Evolutionary conservation across 2,888 invertebrate species (phyloP), one percentile per base, ranked within the genome.

Genomic region (Elysia crispata): DNA sequence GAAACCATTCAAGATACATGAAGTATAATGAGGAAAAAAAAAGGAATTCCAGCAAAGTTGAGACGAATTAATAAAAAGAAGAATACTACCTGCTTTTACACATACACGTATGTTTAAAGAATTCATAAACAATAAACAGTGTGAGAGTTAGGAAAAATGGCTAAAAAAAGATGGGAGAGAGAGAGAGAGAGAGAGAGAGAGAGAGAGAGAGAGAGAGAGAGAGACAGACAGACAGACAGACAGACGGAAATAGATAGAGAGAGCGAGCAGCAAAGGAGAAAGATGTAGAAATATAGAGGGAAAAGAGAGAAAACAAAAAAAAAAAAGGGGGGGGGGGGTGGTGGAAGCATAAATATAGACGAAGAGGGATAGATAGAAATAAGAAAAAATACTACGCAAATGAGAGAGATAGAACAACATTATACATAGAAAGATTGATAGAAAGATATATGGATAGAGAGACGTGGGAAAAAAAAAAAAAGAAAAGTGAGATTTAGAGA

Each of bases 151-250:
- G n/a, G n/a, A n/a, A n/a, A n/a, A n/a, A n/a, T n/a, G n/a, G n/a
- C n/a, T n/a, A n/a, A n/a, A n/a, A n/a, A n/a, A n/a, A n/a, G n/a
- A n/a, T n/a, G 69, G 31, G 69, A 69, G 69, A 69, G 69, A 69
- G 69, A 69, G 69, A 69, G 69, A 69, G 69, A 69, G 69, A 69
- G 69, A 69, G 69, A 69, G 69, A 31, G 31, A 69, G 69, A 69
- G 13, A 31, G 31, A 69, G 69, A 69, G 31, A 31, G 31, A 69
- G 28, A 77, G 67, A 30, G 57, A 54, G 69, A 77, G n/a, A 54
- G 33, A 54, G 50, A 57, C 33, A 81, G 70, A 67, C 67, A 77
- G 62, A 67, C 3, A 82, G 66, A 66, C 1, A 67, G 77, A 82
- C 72, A 69, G 31, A 31, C 11, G 31, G 69, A 69, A 11, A 23